Evolutionary conservation across 2,888 invertebrate species (phyloP), one percentile per base, ranked within the genome.

Genomic region (Perizoma affinitatum): DNA sequence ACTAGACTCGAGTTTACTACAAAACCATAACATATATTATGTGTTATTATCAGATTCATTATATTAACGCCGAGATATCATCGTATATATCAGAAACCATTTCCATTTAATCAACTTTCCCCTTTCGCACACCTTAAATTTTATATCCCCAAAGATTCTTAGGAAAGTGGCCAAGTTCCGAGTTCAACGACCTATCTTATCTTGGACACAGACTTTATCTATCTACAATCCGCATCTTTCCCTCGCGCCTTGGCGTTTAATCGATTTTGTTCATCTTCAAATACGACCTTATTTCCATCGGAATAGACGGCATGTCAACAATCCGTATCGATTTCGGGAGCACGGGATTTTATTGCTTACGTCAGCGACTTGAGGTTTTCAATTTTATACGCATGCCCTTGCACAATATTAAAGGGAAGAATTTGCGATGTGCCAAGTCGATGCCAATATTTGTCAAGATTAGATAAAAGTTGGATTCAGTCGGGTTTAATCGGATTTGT

Each of bases 111-210:
- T 64, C 49, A 67, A 67, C 60, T 59, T 55, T 65, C 50, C 58
- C 63, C 62, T 54, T 58, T 54, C 46, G 63, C 54, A 60, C 60
- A 59, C 66, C 61, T 65, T 63, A 60, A 65, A 66, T 61, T 60
- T 55, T 54, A 65, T 63, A 58, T 7, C 58, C 61, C 58, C 59
- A 70, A 80, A 83, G 82, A 81, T 74, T 71, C 80, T 80, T 80
- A 79, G 79, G 71, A 80, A 82, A 76, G 75, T 76, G 75, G 73
- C 73, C 69, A 75, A 75, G 67, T 74, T 72, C 77, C 69, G 71
- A 76, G 88, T 83, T 87, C 88, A 87, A 82, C 71, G 85, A 82
- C 80, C 86, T 78, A 67, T 67, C 81, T 88, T 90, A 90, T 90
- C 90, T 84, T 78, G 81, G 79, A 81, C 84, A 79, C 76, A 82